Evolutionary conservation across 2,797 vertebrate species (phyloP), one percentile per base, ranked within the genome.

Genomic region (Phyllotis vaccarum): DNA sequence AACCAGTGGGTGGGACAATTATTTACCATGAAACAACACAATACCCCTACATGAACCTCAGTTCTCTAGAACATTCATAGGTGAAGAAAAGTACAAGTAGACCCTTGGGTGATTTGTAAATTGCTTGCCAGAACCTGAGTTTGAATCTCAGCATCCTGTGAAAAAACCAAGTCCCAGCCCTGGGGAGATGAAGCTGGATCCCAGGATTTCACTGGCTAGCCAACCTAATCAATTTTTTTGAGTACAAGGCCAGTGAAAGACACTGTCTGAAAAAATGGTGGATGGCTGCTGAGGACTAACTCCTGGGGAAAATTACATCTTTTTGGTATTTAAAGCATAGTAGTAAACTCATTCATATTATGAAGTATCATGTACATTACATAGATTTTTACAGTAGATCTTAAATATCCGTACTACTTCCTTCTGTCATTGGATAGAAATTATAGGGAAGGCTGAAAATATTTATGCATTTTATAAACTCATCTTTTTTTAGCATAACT

Each of bases 1-100:
- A n/a, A n/a, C n/a, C n/a, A n/a, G n/a, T n/a, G n/a, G n/a, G n/a
- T n/a, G n/a, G n/a, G n/a, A n/a, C n/a, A n/a, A n/a, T n/a, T n/a
- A n/a, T n/a, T n/a, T n/a, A n/a, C n/a, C n/a, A n/a, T n/a, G n/a
- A n/a, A n/a, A n/a, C n/a, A n/a, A n/a, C n/a, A n/a, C n/a, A n/a
- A n/a, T n/a, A n/a, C n/a, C n/a, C n/a, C n/a, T n/a, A n/a, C 46
- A 66, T 91, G 54, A 83, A 91, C 56, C 93, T 92, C 10, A 89
- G 6, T 92, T 93, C 40, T 93, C 31, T 96, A 43, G 21, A 80
- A 95, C 90, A 92, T 58, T 75, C 17, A 37, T 62, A 80, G 31
- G 72, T 85, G 62, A 86, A 68, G 34, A 91, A 89, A 78, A 54
- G 31, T 79, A 54, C 49, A 54, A 54, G 49, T 79, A 79, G 49